Evolutionary conservation across 23 tunicate species (phyloP).

Genomic region (Phallusia fumigata): DNA sequence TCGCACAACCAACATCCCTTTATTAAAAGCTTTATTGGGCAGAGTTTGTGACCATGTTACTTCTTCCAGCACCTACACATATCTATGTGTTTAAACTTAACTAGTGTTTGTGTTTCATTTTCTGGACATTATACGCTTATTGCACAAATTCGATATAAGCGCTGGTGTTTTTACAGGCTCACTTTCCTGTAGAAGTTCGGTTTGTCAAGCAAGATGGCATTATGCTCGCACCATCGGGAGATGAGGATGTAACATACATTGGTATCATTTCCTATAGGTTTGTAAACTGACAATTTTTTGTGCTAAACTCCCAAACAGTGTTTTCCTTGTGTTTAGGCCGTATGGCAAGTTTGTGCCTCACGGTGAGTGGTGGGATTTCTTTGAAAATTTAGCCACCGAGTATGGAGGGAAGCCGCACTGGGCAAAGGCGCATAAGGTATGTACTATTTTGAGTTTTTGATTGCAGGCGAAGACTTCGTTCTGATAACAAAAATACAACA

Average conservation of each 20-base stretch:
- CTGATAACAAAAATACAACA: no score
- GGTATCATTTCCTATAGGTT: slow-evolving; percentile 40
- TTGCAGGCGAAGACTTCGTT: no score
- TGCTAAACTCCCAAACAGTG: no score
- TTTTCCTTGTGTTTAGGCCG: slow-evolving; percentile 25
- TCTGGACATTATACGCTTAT: no score
- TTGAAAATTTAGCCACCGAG: slow-evolving; percentile 17
- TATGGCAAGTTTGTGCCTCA: slow-evolving; percentile 37
- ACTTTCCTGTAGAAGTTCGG: slow-evolving; percentile 56
- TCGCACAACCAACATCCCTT: no score
- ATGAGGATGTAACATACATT: slow-evolving; percentile 31
- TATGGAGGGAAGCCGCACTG: slow-evolving; percentile 50
- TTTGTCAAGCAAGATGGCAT: slow-evolving; percentile 45
- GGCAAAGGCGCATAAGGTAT: slow-evolving; percentile 47
- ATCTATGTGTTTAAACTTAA: no score
- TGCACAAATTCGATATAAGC: no score
- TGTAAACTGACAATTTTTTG: neutral
- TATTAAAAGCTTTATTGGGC: no score
- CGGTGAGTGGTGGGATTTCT: slow-evolving; percentile 31
- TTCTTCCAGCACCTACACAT: no score
- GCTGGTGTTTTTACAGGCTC: slow-evolving; percentile 13
- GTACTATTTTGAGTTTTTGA: neutral
- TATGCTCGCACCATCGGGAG: slow-evolving; percentile 41
- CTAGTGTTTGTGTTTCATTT: no score
- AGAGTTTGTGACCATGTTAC: no score